Evolutionary conservation across 1,140 invertebrate species (phyloP), one percentile per base, ranked within the genome.

Genomic region (Philotrypesis tridentata): DNA sequence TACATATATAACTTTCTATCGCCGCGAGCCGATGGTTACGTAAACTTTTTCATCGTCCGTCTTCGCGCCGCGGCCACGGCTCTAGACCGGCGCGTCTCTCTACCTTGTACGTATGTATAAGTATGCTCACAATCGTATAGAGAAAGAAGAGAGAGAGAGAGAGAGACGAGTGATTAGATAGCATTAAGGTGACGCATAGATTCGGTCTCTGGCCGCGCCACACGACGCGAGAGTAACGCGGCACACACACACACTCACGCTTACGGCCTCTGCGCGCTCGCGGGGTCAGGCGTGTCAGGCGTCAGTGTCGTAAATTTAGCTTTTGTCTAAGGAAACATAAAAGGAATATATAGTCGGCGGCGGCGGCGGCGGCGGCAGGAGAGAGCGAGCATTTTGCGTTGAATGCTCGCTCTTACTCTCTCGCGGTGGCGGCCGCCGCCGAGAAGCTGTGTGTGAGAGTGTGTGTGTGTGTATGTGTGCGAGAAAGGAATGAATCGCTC

Each of bases 321-420:
- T 55, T 55, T 55, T 55, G 48, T 55, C 48, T 55, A 55, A 55
- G 48, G 48, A n/a, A 55, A 55, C 48, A 55, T 55, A 55, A 55
- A 55, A 55, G 48, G 48, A 55, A 55, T 55, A 55, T 55, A 55
- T 37, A 37, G 33, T 37, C 33, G 48, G 17, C 21, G 48, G 48
- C 48, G 48, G 48, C 21, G 48, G 48, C 48, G 48, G 48, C 48
- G 48, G 48, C 48, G 40, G 40, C 40, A 2, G 61, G 61, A 63
- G 61, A 63, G 61, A 63, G n/a, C 61, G 27, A 67, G 63, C 63
- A 67, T 67, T 82, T 29, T 84, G 80, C 71, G 74, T 83, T 77
- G 82, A 71, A 37, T 77, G 61, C 17, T 83, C 83, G n/a, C 40
- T 55, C n/a, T 77, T 65, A 89, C 90, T 67, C 63, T 67, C 63